Conservation (phyloP, 1,140 invertebrate genomes). For the Aphelinus atriplicis region DNA sequence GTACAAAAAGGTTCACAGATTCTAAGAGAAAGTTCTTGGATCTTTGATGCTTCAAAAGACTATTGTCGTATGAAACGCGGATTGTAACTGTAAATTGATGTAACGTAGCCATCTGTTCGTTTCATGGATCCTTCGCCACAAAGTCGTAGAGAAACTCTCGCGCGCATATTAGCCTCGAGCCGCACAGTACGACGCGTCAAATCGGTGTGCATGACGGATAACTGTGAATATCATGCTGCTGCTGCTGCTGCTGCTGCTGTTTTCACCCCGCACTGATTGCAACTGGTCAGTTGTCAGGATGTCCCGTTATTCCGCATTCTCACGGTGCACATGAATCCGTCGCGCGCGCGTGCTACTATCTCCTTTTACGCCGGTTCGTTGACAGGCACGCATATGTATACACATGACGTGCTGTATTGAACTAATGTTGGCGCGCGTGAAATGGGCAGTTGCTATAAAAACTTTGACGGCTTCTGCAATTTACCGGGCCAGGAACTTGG, state of each 20-base stretch:
- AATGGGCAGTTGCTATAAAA: too few relatives aligned
- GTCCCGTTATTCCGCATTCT: slow-evolving; percentile 17
- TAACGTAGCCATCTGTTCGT: background rate
- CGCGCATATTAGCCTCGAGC: too few relatives aligned
- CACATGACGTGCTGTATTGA: too few relatives aligned
- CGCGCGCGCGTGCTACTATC: too few relatives aligned
- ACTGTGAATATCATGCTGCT: slow-evolving; percentile 1
- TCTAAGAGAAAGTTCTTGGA: too few relatives aligned
- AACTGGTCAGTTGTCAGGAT: background rate
- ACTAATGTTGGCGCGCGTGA: too few relatives aligned
- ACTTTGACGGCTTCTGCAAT: too few relatives aligned
- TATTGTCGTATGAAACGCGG: background rate
- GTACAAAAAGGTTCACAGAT: too few relatives aligned
- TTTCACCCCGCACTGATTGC: background rate
- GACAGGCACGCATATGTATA: too few relatives aligned
- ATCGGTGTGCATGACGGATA: slow-evolving; percentile 16
- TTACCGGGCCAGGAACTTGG: too few relatives aligned
- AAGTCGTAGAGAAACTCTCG: background rate
- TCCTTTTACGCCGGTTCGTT: too few relatives aligned
- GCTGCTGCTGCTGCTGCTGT: too few relatives aligned
- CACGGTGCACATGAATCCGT: background rate
- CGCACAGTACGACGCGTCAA: background rate
- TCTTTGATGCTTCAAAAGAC: background rate
- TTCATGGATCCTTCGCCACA: background rate
- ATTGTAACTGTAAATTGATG: slow-evolving; percentile 5